Evolutionary conservation across 1,140 invertebrate genomes (phyloP).

Genomic region (Habropoda laboriosa): DNA sequence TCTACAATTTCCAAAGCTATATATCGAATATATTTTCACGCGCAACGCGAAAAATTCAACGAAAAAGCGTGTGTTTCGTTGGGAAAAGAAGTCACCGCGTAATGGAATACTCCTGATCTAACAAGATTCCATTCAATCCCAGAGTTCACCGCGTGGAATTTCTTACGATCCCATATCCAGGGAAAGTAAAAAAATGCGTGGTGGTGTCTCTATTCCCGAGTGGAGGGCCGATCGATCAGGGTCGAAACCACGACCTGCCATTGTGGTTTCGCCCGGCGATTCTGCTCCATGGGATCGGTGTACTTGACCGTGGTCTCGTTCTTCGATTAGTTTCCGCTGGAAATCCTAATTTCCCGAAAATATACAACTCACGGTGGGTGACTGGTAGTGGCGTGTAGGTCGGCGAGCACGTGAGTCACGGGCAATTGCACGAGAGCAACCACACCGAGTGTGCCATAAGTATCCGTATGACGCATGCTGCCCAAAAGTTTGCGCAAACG

Average conservation of each 20-base stretch:
- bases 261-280: conserved; percentile 6
- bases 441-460: no score
- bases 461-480: no score
- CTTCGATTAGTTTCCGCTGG: not conserved
- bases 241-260: not conserved
- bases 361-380: not conserved
- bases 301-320: conserved; percentile 16
- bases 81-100: not conserved
- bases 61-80: no score
- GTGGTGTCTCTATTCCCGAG: not conserved
- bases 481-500: no score
- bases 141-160: not conserved
- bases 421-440: not conserved
- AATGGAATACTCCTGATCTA: not conserved
- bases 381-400: not conserved
- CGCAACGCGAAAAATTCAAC: not conserved
- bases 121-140: not conserved
- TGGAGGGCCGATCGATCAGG: not conserved
- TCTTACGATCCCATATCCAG: not conserved
- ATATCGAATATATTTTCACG: no score
- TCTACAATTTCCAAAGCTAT: no score
- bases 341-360: conserved; percentile 12
- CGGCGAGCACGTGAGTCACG: conserved; percentile 7
- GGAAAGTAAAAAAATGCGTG: not conserved
- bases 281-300: not conserved